Conservation (phyloP, 2,113 vertebrate species). For the Serinus canaria region DNA sequence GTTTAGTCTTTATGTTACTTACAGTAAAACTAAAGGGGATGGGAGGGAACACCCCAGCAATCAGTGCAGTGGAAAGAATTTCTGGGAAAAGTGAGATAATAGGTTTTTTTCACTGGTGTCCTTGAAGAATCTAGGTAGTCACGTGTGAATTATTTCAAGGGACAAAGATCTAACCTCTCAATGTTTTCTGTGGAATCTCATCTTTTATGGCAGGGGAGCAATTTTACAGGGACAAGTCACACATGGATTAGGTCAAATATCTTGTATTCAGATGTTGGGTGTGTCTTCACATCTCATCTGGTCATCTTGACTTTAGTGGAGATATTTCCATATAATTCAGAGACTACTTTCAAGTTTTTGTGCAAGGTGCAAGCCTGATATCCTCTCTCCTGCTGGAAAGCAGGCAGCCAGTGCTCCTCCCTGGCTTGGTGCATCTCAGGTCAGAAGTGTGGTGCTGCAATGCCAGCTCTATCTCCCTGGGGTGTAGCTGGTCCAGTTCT, state of each 20-base stretch:
- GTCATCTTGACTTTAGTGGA: not conserved
- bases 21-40: not conserved
- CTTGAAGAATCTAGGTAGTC: not conserved
- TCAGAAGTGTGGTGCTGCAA: rapidly evolving
- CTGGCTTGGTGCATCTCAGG: not conserved
- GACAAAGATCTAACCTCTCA: not conserved
- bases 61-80: not conserved
- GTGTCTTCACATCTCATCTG: not conserved
- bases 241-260: not conserved
- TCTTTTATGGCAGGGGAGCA: not conserved
- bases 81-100: not conserved
- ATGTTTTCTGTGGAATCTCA: not conserved
- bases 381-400: not conserved
- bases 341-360: not conserved
- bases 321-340: not conserved
- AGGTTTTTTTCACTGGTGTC: not conserved
- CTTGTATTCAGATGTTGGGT: not conserved
- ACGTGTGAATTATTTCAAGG: not conserved
- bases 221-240: not conserved
- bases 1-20: not conserved
- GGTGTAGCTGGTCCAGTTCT: not conserved
- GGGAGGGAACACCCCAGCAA: not conserved
- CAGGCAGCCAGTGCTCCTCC: not conserved
- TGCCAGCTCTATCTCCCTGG: not conserved
- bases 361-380: not conserved